Conservation (phyloP, 2,888 invertebrate genomes). For the Opisthograptis luteolata region DNA sequence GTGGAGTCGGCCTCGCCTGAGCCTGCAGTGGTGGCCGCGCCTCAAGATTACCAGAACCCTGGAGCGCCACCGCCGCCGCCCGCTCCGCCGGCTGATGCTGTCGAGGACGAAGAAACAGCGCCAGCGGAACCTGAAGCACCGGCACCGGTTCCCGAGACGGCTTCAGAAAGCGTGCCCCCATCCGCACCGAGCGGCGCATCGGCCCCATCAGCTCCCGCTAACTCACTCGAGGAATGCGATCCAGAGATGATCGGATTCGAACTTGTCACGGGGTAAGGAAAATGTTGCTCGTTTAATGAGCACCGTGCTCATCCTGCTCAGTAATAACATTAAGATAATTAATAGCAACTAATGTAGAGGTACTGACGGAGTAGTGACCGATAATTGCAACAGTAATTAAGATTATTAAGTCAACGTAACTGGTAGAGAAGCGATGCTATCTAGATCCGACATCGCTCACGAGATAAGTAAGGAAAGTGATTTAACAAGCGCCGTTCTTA, state of each 20-base stretch:
- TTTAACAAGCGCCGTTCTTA: slow-evolving; percentile 43
- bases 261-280: slow-evolving; percentile 91
- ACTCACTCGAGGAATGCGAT: slow-evolving; percentile 90
- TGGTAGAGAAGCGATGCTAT: slow-evolving; percentile 54
- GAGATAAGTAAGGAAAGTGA: slow-evolving; percentile 49
- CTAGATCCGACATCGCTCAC: slow-evolving; percentile 58
- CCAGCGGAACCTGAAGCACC: slow-evolving; percentile 47
- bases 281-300: slow-evolving; percentile 25
- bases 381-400: slow-evolving; percentile 61
- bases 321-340: slow-evolving; percentile 26
- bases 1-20: slow-evolving; percentile 76
- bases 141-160: slow-evolving; percentile 72
- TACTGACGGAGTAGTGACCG: slow-evolving; percentile 46
- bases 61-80: slow-evolving; percentile 69
- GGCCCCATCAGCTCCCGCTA: slow-evolving; percentile 82
- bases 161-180: slow-evolving; percentile 74
- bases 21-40: slow-evolving; percentile 73
- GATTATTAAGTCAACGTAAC: slow-evolving; percentile 53
- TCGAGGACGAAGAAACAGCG: slow-evolving; percentile 32
- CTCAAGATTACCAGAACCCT: slow-evolving; percentile 74
- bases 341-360: slow-evolving; percentile 27
- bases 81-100: slow-evolving; percentile 43
- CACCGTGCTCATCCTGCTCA: slow-evolving; percentile 10
- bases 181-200: slow-evolving; percentile 79
- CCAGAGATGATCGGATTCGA: slow-evolving; percentile 96